Evolutionary conservation across 2,113 vertebrate genomes (phyloP).

Genomic region (Herpetotheres cachinnans): DNA sequence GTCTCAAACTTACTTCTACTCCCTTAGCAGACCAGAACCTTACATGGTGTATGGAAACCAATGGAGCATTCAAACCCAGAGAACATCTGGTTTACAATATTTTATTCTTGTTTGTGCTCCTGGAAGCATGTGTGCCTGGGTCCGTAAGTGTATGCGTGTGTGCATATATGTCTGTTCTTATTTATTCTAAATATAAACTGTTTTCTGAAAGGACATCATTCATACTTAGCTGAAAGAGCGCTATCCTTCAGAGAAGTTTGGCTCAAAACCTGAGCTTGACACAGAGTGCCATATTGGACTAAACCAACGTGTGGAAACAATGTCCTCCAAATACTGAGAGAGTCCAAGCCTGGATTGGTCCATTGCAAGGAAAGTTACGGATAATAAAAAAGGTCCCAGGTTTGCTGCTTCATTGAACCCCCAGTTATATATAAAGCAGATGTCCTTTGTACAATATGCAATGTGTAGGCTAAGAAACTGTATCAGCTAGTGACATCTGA

Average conservation of each 20-base stretch:
- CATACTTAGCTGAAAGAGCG: slow-evolving; percentile 15
- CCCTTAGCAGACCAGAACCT: slow-evolving; percentile 26
- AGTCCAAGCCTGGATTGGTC: background rate
- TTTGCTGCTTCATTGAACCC: slow-evolving; percentile 1
- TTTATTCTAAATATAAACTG: slow-evolving; percentile 51
- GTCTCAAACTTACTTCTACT: background rate
- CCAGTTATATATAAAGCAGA: slow-evolving; percentile 44
- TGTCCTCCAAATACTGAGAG: background rate
- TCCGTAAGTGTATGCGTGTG: background rate
- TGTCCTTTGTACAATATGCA: background rate
- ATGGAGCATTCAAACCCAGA: slow-evolving; percentile 27
- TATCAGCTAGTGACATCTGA: background rate
- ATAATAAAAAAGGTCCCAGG: slow-evolving; percentile 26
- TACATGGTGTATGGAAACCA: slow-evolving; percentile 17
- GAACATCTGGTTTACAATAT: slow-evolving; percentile 42
- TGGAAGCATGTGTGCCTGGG: background rate
- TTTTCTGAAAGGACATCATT: slow-evolving; percentile 42
- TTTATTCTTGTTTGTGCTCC: slow-evolving; percentile 5
- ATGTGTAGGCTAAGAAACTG: background rate
- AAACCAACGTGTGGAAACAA: slow-evolving; percentile 16
- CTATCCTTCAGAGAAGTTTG: background rate
- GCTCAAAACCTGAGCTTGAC: background rate
- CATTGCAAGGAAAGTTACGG: slow-evolving; percentile 20
- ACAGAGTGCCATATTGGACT: slow-evolving; percentile 2
- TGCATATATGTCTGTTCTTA: slow-evolving; percentile 13